Conservation (phyloP, 2,113 vertebrate genomes). For the Raphicerus campestris region DNA sequence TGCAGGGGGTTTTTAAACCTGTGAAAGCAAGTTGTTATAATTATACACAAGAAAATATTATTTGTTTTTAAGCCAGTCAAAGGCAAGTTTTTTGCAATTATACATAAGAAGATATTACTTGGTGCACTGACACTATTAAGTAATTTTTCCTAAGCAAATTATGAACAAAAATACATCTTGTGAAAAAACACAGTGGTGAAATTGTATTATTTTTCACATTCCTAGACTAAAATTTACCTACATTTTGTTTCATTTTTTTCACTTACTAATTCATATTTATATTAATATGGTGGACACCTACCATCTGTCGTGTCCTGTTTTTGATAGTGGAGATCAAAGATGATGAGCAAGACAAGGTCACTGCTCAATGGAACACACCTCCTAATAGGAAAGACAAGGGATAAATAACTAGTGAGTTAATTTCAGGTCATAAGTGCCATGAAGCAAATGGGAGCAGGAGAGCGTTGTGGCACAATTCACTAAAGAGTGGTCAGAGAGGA, state of each 20-base stretch:
- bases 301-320: not conserved
- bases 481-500: not conserved
- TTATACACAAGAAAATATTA: not conserved
- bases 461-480: not conserved
- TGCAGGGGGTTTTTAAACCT: not conserved
- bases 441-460: not conserved
- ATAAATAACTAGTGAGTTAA: not conserved
- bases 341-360: not conserved
- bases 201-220: not conserved
- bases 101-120: not conserved
- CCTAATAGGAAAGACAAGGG: not conserved
- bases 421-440: not conserved
- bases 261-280: not conserved
- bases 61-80: not conserved
- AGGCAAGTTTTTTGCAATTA: not conserved
- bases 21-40: not conserved
- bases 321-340: not conserved
- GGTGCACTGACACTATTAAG: not conserved
- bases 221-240: not conserved
- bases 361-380: not conserved
- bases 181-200: not conserved
- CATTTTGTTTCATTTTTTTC: not conserved
- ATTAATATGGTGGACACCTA: not conserved
- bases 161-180: not conserved
- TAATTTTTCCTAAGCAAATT: not conserved